phyloP scores from a whole-genome alignment of 1,140 invertebrate genomes.

The Campoletis sonorensis region DNA sequence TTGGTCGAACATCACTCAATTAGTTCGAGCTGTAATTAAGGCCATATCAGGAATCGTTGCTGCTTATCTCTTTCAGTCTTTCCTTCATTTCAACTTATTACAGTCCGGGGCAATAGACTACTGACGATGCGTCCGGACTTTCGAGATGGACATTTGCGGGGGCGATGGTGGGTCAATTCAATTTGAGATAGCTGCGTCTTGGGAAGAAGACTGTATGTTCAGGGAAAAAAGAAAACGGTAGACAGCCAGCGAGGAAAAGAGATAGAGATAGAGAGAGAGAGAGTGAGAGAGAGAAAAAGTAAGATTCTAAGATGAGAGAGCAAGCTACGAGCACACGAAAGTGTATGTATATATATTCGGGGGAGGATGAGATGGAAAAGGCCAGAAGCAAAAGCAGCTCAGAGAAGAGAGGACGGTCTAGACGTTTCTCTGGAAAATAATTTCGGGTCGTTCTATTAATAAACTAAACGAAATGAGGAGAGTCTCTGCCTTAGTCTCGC shows the following conservation, averaged over 20 bases:
- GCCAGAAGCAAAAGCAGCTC: constrained; percentile 20
- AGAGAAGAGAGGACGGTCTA: constrained; percentile 38
- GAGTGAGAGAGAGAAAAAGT: constrained; percentile 25
- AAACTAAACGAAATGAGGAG: constrained; percentile 51
- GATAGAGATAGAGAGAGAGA: constrained; percentile 31
- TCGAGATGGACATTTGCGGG: constrained; percentile 5
- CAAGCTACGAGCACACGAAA: constrained; percentile 24
- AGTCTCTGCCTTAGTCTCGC: constrained; percentile 43
- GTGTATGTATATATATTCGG: neutral
- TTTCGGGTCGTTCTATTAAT: constrained; percentile 57
- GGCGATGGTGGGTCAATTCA: constrained; percentile 22
- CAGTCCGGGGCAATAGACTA: constrained; percentile 16
- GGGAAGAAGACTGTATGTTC: constrained; percentile 15
- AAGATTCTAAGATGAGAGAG: constrained; percentile 20
- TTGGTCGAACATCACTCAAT: constrained; percentile 21
- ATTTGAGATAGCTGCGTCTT: constrained; percentile 29
- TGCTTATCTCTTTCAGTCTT: neutral
- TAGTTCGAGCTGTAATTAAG: constrained; percentile 22
- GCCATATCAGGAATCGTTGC: neutral
- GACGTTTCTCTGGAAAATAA: constrained; percentile 57
- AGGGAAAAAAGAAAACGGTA: constrained; percentile 24
- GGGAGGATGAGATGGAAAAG: constrained; percentile 26
- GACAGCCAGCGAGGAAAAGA: constrained; percentile 29
- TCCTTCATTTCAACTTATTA: neutral
- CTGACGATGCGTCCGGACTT: neutral